phyloP scores from a whole-genome alignment of 2,888 invertebrate genomes.

The Drosophila putrida region DNA sequence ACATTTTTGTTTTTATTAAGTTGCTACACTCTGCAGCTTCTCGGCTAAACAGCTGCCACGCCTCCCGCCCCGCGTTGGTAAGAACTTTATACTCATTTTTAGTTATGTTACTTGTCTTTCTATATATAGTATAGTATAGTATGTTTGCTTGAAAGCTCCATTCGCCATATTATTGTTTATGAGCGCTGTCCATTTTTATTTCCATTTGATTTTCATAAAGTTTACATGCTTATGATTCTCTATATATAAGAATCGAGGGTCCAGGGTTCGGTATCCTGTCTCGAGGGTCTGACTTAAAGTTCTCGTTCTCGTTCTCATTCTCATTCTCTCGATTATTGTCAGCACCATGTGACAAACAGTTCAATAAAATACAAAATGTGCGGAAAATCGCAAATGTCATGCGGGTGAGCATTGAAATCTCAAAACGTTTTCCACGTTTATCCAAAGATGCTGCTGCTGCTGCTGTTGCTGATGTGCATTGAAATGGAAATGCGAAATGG shows the following conservation, averaged over 20 bases:
- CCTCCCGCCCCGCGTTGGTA: slow-evolving; percentile 12
- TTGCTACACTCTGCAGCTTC: slow-evolving; percentile 46
- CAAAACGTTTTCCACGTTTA: slow-evolving; percentile 71
- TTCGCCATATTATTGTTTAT: slow-evolving; percentile 75
- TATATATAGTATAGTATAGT: too few species aligned
- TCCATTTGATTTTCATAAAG: slow-evolving; percentile 81
- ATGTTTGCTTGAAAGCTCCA: slow-evolving; percentile 45
- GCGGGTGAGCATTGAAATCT: slow-evolving; percentile 60
- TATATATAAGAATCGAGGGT: slow-evolving; percentile 9
- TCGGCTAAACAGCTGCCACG: slow-evolving; percentile 49
- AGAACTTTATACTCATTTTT: slow-evolving; percentile 30
- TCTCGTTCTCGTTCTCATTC: neutral
- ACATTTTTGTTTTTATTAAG: slow-evolving; percentile 79
- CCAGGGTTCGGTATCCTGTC: neutral
- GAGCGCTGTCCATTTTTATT: slow-evolving; percentile 75
- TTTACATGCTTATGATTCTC: slow-evolving; percentile 70
- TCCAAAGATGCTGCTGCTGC: slow-evolving; percentile 30
- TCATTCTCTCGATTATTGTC: neutral
- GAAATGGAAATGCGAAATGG: slow-evolving; percentile 74
- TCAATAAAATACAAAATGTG: slow-evolving; percentile 83
- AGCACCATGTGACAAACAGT: slow-evolving; percentile 78
- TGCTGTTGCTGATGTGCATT: slow-evolving; percentile 65
- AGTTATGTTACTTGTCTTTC: slow-evolving; percentile 50
- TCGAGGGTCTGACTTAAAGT: slow-evolving; percentile 39
- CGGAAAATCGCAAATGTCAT: slow-evolving; percentile 83